Base-by-base conservation (phyloP, 2,113 vertebrate genomes). In the Hemichromis elongatus region DNA sequence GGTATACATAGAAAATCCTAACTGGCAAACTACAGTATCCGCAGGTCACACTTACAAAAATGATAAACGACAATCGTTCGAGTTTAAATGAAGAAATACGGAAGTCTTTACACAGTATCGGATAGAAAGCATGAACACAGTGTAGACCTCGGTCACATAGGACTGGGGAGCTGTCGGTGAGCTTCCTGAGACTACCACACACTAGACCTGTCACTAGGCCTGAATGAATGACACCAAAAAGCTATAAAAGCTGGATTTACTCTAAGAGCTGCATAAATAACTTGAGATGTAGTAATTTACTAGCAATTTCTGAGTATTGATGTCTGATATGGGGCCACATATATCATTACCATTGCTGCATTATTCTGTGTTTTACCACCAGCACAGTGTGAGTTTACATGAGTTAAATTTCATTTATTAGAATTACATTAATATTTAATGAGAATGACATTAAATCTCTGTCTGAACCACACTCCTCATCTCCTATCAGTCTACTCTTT, bases 331-430 rank as follows among this genome's bases (percentile, higher is more conserved):
- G 61, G n/a, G 24, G 12, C 33, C 33, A 63, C 59, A 5, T 63
- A 63, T 37, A 63, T 0, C 59, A 3, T 0, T n/a, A 19, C 63
- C 59, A 3, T 0, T n/a, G 33, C 63, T 68, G 35, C 63, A 68
- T 68, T 42, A 14, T 0, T 68, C 61, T 68, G 37, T 68, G 35
- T 42, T 42, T 70, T 0, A 40, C n/a, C 21, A 42, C 13, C 37
- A 42, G 35, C n/a, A 66, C 0, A 68, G 35, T 40, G 35, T 68
- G 63, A 40, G n/a, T 42, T 68, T 42, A 0, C n/a, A 42, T 42
- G 12, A 68, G 35, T 4, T 42, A 68, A 68, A 63, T 13, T 18
- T 63, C 30, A 63, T 63, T 63, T 63, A 63, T 63, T 37, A 0
- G 13, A 10, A 45, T 1, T 18, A 24, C 21, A 70, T 53, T 47